Conservation (phyloP, 2,113 vertebrate genomes). For the Beaufortia kweichowensis region DNA sequence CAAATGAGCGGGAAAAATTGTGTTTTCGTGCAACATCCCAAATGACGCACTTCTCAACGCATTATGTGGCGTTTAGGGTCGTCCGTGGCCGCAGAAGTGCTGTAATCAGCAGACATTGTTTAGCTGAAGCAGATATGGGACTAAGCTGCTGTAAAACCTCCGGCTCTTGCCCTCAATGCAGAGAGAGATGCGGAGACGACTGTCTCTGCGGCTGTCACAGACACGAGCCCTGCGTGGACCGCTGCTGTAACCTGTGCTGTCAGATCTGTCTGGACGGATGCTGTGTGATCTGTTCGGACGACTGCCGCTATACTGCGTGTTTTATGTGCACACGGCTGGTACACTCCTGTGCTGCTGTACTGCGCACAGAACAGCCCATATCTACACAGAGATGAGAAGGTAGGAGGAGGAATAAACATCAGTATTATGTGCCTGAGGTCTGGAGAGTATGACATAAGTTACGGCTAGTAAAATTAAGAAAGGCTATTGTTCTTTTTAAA, state of each 20-base stretch:
- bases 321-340: conserved; percentile 57
- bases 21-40: conserved; percentile 3
- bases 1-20: background rate
- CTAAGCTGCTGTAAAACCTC: conserved; percentile 2
- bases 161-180: conserved; percentile 52
- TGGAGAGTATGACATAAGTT: too few relatives aligned
- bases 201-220: conserved; percentile 34
- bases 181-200: conserved; percentile 45
- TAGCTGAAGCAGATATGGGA: conserved; percentile 9
- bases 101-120: background rate
- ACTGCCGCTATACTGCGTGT: conserved; percentile 71
- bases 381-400: conserved; percentile 40
- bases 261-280: conserved; percentile 66
- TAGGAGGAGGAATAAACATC: conserved; percentile 46
- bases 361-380: conserved; percentile 29
- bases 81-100: background rate
- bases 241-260: conserved; percentile 71
- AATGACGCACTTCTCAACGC: conserved; percentile 7
- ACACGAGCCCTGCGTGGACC: conserved; percentile 62
- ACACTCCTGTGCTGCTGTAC: conserved; percentile 50
- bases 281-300: conserved; percentile 61
- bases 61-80: background rate
- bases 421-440: too few relatives aligned
- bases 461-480: too few relatives aligned
- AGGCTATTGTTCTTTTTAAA: too few relatives aligned